Percentiles rank a stretch among this genome's conserved stretches.
These are phyloP conservation scores for Odontocerum albicorne DNA, from an alignment of 2,888 invertebrate genomes.

Conservation along the genomic window DNA sequence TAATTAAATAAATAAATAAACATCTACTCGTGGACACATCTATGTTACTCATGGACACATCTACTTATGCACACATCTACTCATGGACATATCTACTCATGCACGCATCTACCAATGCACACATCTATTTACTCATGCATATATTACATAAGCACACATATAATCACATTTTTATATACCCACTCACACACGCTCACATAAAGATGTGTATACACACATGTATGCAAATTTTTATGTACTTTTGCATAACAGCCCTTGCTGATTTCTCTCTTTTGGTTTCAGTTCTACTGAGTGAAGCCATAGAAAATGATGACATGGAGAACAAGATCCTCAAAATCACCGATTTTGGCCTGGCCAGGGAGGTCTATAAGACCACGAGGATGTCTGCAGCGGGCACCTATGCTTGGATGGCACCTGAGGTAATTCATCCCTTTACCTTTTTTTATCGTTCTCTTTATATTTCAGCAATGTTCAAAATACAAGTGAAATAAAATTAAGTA, in stretches of 20 bases:
- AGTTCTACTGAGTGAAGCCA: conserved; percentile 81
- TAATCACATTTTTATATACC: not conserved
- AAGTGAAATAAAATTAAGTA: no score
- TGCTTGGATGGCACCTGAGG: conserved; percentile 99
- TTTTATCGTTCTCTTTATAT: no score
- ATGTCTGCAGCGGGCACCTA: conserved; percentile 99
- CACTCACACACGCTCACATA: not conserved
- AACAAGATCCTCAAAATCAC: conserved; percentile 95
- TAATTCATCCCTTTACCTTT: no score
- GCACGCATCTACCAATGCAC: not conserved
- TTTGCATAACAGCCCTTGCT: no score
- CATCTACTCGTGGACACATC: no score
- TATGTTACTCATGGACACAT: no score
- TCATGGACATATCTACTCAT: no score
- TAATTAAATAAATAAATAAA: no score
- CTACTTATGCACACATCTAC: no score
- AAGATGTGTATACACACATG: not conserved
- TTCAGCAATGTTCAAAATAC: no score
- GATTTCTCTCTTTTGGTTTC: conserved; percentile 44
- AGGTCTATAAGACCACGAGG: conserved; percentile 93
- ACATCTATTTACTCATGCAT: not conserved
- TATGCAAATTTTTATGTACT: no score
- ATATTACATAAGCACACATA: not conserved
- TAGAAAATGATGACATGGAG: conserved; percentile 79
- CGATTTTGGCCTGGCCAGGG: conserved; percentile 94